Evolutionary conservation across 2,888 invertebrate genomes (phyloP).

Genomic region (Protula sp.): DNA sequence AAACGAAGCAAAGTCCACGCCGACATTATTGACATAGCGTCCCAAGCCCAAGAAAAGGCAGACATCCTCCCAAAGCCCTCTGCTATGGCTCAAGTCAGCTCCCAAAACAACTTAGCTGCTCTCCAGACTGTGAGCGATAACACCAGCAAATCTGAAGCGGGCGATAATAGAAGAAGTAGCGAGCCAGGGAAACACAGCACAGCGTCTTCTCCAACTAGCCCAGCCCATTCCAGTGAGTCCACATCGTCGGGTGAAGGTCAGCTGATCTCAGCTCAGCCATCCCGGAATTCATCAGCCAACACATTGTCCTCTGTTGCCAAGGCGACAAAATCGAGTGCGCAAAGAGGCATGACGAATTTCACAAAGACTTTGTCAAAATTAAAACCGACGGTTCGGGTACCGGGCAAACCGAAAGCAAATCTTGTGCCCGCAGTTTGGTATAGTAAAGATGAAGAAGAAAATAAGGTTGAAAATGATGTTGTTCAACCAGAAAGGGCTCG

Average conservation of each 20-base stretch:
- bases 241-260: too few species aligned
- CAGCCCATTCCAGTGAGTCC: not conserved
- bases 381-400: too few species aligned
- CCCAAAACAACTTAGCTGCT: not conserved
- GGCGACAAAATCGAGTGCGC: too few species aligned
- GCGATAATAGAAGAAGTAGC: too few species aligned
- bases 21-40: conserved; percentile 40
- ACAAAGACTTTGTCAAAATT: too few species aligned
- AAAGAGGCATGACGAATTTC: too few species aligned
- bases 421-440: not conserved
- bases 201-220: not conserved
- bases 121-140: not conserved
- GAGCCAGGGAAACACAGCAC: too few species aligned
- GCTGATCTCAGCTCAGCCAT: too few species aligned
- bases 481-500: too few species aligned
- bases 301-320: too few species aligned
- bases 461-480: too few species aligned
- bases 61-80: conserved; percentile 3
- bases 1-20: conserved; percentile 38
- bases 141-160: not conserved
- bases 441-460: not conserved
- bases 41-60: conserved; percentile 29
- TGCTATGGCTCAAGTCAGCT: not conserved
- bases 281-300: too few species aligned
- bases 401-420: not conserved